Base-by-base conservation (phyloP, 2,113 vertebrate genomes). In the Nymphicus hollandicus region DNA sequence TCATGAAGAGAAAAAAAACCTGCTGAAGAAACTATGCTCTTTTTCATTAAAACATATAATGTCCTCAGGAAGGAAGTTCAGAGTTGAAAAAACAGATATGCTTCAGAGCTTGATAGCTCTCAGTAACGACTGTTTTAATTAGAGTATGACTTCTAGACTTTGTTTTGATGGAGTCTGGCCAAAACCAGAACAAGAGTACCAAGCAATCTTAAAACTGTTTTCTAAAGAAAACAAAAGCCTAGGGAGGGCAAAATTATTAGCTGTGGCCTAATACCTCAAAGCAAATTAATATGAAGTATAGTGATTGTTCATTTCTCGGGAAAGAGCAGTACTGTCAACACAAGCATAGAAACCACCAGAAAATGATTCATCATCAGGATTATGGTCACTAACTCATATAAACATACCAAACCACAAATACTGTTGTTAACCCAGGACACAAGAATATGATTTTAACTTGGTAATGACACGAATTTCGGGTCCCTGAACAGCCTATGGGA, bases 201-300 rank as follows among this genome's bases (percentile, higher is more conserved):
- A 93, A 12, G 15, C 44, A 94, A 79, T 44, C 39, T 89, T 85
- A 61, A 89, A 92, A 87, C 37, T 33, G 41, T 81, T 89, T 90
- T 89, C 58, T 91, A 97, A 96, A 92, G 88, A 79, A 96, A 97
- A 94, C 66, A 92, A 94, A 96, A 89, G 58, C 70, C 58, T 58
- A 69, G 61, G 69, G 78, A 93, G 66, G 25, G 53, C 53, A 96
- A 68, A 96, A 93, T 94, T 95, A 95, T 93, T 91, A 94, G 58
- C 83, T 92, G 91, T 89, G 56, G 70, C 27, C 43, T 91, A 91
- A 87, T 91, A 88, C 31, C 86, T 93, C 93, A 92, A 92, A 95
- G 81, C n/a, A 77, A 91, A 87, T 92, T 76, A 93, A 70, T 78
- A 85, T 25, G 43, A 77, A 88, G 53, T 81, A 60, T 37, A 65